Evolutionary conservation across 2,888 invertebrate genomes (phyloP).

Genomic region (Dolichopus griseipennis): DNA sequence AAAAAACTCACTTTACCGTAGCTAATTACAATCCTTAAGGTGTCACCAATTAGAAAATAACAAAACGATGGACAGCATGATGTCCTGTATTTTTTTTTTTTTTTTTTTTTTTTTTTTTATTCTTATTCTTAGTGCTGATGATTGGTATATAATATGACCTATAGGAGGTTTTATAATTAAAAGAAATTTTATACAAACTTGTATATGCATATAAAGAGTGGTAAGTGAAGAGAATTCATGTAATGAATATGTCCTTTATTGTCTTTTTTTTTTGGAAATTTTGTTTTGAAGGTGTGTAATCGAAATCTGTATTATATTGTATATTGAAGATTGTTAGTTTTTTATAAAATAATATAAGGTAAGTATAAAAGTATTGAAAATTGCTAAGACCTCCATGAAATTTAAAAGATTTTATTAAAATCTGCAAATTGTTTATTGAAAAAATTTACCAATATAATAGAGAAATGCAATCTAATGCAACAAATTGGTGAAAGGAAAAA

Average conservation of each 20-base stretch:
- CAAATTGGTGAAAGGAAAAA: no score
- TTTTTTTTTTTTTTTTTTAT: background rate
- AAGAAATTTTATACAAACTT: no score
- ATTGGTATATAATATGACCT: constrained; percentile 6
- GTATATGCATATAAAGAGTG: background rate
- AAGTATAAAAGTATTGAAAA: background rate
- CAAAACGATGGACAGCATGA: constrained; percentile 2
- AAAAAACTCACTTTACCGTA: background rate
- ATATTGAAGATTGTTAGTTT: no score
- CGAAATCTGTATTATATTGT: no score
- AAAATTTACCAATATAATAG: no score
- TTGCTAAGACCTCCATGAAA: no score
- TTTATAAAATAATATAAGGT: background rate
- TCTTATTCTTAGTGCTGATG: background rate
- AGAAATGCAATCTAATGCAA: no score
- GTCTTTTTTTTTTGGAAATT: background rate
- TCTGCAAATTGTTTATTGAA: no score
- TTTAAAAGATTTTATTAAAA: background rate
- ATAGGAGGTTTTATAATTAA: background rate
- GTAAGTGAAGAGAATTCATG: background rate
- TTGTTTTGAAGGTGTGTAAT: no score
- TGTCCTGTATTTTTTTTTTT: background rate
- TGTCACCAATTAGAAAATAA: constrained; percentile 12
- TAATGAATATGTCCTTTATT: background rate
- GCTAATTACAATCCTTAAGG: constrained; percentile 10